These are phyloP conservation scores for Aporophyla lueneburgensis DNA, from an alignment of 2,888 invertebrate genomes.

Conservation along the genomic window DNA sequence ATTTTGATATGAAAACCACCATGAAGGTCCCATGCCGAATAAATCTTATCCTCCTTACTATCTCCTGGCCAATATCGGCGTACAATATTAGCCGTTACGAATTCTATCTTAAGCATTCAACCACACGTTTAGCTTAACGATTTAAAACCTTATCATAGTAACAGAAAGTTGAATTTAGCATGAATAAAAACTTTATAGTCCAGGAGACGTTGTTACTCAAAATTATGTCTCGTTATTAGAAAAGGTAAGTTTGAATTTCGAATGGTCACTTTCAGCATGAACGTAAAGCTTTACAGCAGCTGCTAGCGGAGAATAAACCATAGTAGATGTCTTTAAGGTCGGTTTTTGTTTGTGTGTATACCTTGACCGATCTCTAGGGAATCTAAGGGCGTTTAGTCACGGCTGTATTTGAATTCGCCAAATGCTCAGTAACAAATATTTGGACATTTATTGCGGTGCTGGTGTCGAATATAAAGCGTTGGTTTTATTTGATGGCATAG, in stretches of 20 bases:
- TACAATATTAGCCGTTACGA: conserved; percentile 89
- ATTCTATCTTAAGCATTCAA: conserved; percentile 83
- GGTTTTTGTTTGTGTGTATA: conserved; percentile 50
- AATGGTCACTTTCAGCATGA: conserved; percentile 57
- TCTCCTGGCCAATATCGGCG: conserved; percentile 87
- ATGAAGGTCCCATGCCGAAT: conserved; percentile 83
- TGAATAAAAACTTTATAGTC: conserved; percentile 22
- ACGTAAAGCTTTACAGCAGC: not conserved
- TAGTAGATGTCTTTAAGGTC: conserved; percentile 50
- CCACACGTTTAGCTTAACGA: conserved; percentile 68
- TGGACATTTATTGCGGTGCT: conserved; percentile 87
- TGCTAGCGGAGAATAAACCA: conserved; percentile 36
- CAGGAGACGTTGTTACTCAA: conserved; percentile 58
- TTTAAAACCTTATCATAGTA: conserved; percentile 52
- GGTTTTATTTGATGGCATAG: conserved; percentile 80
- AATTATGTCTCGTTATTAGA: conserved; percentile 64
- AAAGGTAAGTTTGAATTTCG: conserved; percentile 65
- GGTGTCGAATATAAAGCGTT: conserved; percentile 88
- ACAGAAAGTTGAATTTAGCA: not conserved
- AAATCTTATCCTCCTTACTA: conserved; percentile 87
- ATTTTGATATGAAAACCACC: conserved; percentile 88
- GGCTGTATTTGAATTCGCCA: conserved; percentile 89
- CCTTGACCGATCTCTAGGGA: conserved; percentile 88
- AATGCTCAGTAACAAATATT: conserved; percentile 89
- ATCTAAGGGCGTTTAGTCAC: conserved; percentile 86